phyloP scores from a whole-genome alignment of 2,888 invertebrate genomes.

The Lydus trimaculatus region DNA sequence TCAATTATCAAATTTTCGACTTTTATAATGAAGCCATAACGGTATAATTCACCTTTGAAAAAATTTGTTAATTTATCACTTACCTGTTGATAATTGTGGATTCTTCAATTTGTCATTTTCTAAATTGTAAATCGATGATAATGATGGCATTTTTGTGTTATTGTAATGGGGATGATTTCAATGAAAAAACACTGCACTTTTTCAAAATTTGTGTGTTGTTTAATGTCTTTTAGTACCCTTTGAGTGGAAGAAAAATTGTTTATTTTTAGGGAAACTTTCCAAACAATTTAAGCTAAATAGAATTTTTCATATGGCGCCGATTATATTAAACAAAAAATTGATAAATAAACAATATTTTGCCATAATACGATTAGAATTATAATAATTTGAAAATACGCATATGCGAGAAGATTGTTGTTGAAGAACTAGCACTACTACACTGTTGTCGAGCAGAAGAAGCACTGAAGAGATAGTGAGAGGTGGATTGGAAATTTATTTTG shows the following conservation, averaged over 20 bases:
- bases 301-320: constrained; percentile 38
- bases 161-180: not conserved
- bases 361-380: not conserved
- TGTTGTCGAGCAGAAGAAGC: not conserved
- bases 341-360: constrained; percentile 7
- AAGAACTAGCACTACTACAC: constrained; percentile 15
- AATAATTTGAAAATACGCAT: too few relatives aligned
- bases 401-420: not conserved
- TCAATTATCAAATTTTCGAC: not conserved
- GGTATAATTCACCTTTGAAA: not conserved
- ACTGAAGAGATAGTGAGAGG: constrained; percentile 3
- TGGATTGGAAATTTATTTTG: constrained; percentile 23
- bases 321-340: constrained; percentile 37
- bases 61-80: constrained; percentile 21
- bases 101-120: constrained; percentile 41
- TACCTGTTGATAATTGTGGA: constrained; percentile 49
- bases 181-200: constrained; percentile 3
- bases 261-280: constrained; percentile 41
- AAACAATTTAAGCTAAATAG: constrained; percentile 33
- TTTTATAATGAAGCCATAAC: not conserved
- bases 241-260: constrained; percentile 35
- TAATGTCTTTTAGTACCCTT: constrained; percentile 33
- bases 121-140: constrained; percentile 33
- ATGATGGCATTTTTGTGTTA: constrained; percentile 13
- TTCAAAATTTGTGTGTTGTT: constrained; percentile 23